A percentile compares a stretch with the other conserved stretches of the same genome.
These are phyloP conservation scores for Microcebus ravelobensis DNA, from an alignment of 2,113 vertebrate species.

Conservation along the genomic window DNA sequence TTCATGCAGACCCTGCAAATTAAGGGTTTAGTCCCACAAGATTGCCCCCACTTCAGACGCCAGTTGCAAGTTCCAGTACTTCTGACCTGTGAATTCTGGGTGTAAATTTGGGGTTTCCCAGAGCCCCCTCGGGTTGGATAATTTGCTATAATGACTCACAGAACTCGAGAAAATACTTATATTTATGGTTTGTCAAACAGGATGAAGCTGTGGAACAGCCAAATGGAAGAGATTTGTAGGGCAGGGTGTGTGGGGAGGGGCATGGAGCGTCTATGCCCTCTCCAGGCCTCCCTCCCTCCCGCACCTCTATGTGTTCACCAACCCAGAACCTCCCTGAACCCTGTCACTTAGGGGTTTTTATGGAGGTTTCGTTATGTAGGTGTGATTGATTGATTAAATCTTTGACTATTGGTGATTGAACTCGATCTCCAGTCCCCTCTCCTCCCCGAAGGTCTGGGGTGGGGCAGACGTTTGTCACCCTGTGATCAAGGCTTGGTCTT, in stretches of 20 bases:
- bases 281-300: not conserved
- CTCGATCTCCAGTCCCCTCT: not conserved
- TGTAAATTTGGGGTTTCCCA: not conserved
- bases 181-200: not conserved
- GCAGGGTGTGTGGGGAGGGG: not conserved
- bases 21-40: not conserved
- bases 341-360: not conserved
- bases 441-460: not conserved
- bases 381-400: not conserved
- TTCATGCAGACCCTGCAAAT: not conserved
- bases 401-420: not conserved
- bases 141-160: not conserved
- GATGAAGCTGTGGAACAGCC: not conserved
- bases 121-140: not conserved
- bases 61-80: not conserved
- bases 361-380: not conserved
- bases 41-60: not conserved
- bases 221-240: not conserved
- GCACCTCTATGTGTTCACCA: not conserved
- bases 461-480: not conserved
- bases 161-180: not conserved
- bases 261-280: not conserved
- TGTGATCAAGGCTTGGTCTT: not conserved
- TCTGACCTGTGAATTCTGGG: not conserved
- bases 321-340: not conserved